Evolutionary conservation across 2,888 invertebrate genomes (phyloP).

Genomic region (Calliphora vomitoria): DNA sequence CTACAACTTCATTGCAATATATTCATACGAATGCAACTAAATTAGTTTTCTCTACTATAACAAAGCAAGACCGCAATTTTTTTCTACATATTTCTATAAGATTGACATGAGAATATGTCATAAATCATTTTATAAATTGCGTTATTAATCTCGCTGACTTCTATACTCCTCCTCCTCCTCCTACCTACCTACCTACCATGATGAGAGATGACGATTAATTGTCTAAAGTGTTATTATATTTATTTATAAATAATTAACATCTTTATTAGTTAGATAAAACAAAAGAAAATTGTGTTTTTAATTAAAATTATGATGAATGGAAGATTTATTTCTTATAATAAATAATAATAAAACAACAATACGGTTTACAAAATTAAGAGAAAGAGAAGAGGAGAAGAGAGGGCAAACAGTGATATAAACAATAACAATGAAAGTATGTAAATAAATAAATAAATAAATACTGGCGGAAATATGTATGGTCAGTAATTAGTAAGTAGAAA

Average conservation of each 20-base stretch:
- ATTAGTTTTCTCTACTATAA: neutral
- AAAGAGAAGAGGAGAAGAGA: too few relatives aligned
- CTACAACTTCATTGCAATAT: too few relatives aligned
- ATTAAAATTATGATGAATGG: neutral
- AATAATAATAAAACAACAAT: too few relatives aligned
- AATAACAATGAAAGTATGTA: too few relatives aligned
- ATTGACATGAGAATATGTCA: neutral
- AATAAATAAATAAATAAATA: too few relatives aligned
- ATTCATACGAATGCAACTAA: too few relatives aligned
- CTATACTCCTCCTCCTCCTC: neutral
- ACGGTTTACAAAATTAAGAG: too few relatives aligned
- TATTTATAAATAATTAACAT: neutral
- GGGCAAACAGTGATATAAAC: too few relatives aligned
- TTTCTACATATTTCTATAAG: neutral
- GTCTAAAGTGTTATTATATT: neutral
- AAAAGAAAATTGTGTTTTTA: neutral
- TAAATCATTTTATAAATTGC: neutral
- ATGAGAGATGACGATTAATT: neutral
- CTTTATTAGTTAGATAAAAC: neutral
- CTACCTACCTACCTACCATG: neutral
- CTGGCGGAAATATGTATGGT: too few relatives aligned
- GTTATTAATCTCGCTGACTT: neutral
- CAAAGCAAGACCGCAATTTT: neutral
- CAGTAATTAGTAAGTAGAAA: too few relatives aligned
- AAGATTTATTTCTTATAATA: conserved; percentile 1